Evolutionary conservation across 1,140 invertebrate genomes (phyloP), one percentile per base, ranked within the genome.

Genomic region (Drosophila bocqueti): DNA sequence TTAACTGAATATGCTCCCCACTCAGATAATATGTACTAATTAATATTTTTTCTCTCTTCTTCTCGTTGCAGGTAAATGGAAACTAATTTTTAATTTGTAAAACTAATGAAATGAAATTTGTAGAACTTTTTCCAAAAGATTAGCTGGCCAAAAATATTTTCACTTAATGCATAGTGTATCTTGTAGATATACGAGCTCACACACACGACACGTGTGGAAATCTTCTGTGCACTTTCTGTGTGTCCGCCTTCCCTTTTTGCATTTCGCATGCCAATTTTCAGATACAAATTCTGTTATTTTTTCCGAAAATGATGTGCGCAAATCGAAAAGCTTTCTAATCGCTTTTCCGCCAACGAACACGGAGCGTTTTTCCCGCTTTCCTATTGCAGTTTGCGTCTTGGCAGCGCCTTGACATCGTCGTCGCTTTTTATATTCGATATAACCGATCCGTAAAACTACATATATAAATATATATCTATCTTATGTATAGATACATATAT

Each of bases 251-350:
- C 58, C 49, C 58, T 45, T 57, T 69, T 67, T 46, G 68, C 58
- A 73, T 50, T 38, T 46, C 54, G 40, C 55, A 67, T 59, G 73
- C 74, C 60, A 76, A 76, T 81, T 75, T 81, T 38, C 18, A 67
- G 36, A 55, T 34, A 55, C 36, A 15, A 50, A 69, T 73, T 73
- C 38, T 75, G 67, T 73, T 84, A 77, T 85, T 79, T 85, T 84
- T 81, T 81, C 82, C 82, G 77, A 78, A 81, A 81, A 83, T 64
- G 76, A 81, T 81, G 82, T 76, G 77, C 82, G 79, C 78, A 76
- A 84, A 84, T 75, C 81, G 83, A 87, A 85, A 85, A 85, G 83
- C 83, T 85, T 85, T 85, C 83, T 83, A 85, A 85, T 87, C 83
- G 83, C 69, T 86, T 85, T 65, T 73, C 59, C 76, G 78, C 67